These are phyloP conservation scores for Pomacea canaliculata DNA, from an alignment of 2,888 invertebrate genomes.

Conservation along the genomic window DNA sequence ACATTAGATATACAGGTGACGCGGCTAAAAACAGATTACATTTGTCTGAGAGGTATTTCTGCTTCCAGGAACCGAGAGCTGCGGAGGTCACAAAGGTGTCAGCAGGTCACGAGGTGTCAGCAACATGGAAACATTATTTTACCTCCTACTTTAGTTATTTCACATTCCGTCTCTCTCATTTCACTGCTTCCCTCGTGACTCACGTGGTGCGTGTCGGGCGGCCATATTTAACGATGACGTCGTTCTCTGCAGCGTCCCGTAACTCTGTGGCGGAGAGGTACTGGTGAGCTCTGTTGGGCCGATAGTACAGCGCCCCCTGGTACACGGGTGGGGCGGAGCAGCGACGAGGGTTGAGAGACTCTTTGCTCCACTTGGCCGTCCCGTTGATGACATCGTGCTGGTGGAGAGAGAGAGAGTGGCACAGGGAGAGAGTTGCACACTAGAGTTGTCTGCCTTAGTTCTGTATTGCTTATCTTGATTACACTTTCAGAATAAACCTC, in stretches of 20 bases:
- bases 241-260: slow-evolving; percentile 38
- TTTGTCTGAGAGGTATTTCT: too few relatives aligned
- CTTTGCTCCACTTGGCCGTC: background rate
- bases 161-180: too few relatives aligned
- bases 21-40: too few relatives aligned
- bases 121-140: too few relatives aligned
- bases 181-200: slow-evolving; percentile 16
- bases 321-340: slow-evolving; percentile 18
- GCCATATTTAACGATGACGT: slow-evolving; percentile 51
- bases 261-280: slow-evolving; percentile 59
- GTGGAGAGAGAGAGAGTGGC: background rate
- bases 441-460: background rate
- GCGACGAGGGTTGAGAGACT: background rate
- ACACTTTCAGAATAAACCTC: too few relatives aligned
- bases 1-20: too few relatives aligned
- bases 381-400: slow-evolving; percentile 8
- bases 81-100: too few relatives aligned
- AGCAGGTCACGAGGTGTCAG: too few relatives aligned
- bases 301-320: slow-evolving; percentile 44
- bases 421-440: too few relatives aligned
- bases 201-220: slow-evolving; percentile 61
- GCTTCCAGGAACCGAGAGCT: too few relatives aligned
- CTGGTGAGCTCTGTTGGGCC: slow-evolving; percentile 58
- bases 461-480: background rate
- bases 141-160: too few relatives aligned